Base-by-base conservation (phyloP, 2,888 invertebrate genomes). In the Hesperia comma region DNA sequence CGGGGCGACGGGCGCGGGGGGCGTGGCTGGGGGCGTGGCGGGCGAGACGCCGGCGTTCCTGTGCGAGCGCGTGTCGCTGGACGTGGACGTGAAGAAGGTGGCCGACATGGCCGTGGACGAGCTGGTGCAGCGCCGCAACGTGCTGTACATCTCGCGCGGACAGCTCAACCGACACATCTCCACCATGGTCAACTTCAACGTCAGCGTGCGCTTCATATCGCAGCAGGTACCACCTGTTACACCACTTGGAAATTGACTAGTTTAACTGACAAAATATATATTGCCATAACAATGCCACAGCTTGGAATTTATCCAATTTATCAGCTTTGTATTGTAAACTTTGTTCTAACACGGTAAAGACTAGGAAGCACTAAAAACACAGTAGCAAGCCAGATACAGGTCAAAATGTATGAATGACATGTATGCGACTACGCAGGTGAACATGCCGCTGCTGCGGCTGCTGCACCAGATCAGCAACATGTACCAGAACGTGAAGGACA, bases 401-500 rank as follows among this genome's bases (percentile, higher is more conserved):
- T n/a, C n/a, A n/a, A n/a, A n/a, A n/a, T n/a, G 8, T 46, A 2
- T 43, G 2, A 4, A 17, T n/a, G 2, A 41, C 43, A 19, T 8
- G 19, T 40, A 33, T 10, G 19, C n/a, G 40, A 74, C 6, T 12
- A 69, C 0, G 37, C 71, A 95, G 95, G 95, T 99, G 1, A 99
- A 99, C 86, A 98, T 99, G 98, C 98, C 99, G 0, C 90, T 99
- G 43, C 90, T 99, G 55, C 93, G 99, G 61, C 94, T 99, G 61
- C 93, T 99, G 68, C 98, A 99, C 89, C 99, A 99, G 92, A 98
- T 99, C 80, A 97, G 97, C 79, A 98, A 98, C 80, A 98, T 99
- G 98, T 98, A 98, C 87, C 98, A 98, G 87, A 99, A 98, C 84
- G 98, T 99, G 1, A 97, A 98, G 82, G 98, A 98, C 82, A 98